These are phyloP conservation scores for Anguilla japonica DNA, from an alignment of 2,113 vertebrate genomes.

Conservation along the genomic window DNA sequence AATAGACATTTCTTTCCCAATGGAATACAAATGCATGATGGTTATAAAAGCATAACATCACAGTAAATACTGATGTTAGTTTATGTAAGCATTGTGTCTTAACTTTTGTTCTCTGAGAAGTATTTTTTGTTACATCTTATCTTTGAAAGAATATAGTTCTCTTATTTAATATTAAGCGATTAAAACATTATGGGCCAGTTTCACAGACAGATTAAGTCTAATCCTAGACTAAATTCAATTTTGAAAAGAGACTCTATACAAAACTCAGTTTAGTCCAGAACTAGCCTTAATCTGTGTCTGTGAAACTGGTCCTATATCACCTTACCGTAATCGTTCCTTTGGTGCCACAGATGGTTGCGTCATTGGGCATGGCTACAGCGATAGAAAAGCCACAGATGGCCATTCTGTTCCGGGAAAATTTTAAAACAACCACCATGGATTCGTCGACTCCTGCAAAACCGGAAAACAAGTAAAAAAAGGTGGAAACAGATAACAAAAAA, in stretches of 20 bases:
- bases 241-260: no score
- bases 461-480: neutral
- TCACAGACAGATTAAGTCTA: no score
- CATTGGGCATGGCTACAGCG: constrained; percentile 56
- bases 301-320: neutral
- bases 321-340: constrained; percentile 67
- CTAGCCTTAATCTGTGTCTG: no score
- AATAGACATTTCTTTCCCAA: neutral
- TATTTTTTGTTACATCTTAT: neutral
- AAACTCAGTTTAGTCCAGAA: no score
- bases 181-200: neutral
- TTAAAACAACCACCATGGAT: constrained; percentile 61
- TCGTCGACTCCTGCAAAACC: constrained; percentile 59
- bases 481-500: neutral
- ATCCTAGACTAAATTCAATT: no score
- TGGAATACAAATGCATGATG: neutral
- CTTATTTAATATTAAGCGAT: neutral
- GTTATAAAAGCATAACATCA: no score
- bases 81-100: neutral
- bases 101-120: neutral
- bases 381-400: constrained; percentile 56
- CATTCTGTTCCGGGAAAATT: constrained; percentile 64
- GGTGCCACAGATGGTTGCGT: constrained; percentile 61
- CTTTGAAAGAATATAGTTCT: neutral
- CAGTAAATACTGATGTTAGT: no score